Conservation (phyloP, 2,113 vertebrate genomes). For the Haliaeetus leucogaster region DNA sequence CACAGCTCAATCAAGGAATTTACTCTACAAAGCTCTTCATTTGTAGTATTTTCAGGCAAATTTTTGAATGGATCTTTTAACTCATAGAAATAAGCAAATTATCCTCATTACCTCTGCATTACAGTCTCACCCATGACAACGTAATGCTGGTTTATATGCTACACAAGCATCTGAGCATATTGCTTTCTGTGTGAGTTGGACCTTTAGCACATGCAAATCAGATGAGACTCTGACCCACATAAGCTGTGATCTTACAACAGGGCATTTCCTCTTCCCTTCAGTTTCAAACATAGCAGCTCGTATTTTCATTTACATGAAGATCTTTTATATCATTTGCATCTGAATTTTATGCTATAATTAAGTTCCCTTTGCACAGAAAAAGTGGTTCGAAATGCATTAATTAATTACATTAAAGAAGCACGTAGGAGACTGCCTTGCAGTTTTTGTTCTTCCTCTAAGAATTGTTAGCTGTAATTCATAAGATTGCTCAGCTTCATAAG, state of each 20-base stretch:
- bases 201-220: neutral
- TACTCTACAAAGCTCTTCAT: neutral
- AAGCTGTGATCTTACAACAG: neutral
- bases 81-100: neutral
- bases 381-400: neutral
- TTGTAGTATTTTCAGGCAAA: neutral
- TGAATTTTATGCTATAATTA: slow-evolving; percentile 8
- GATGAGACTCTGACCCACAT: neutral
- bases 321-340: neutral
- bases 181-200: neutral
- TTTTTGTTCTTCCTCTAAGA: neutral
- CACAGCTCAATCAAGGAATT: neutral
- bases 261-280: neutral
- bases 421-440: neutral
- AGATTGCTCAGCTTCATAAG: neutral
- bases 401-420: slow-evolving; percentile 40
- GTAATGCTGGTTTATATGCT: neutral
- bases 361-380: neutral
- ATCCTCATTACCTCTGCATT: neutral
- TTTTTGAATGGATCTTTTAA: neutral
- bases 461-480: neutral
- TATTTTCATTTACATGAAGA: neutral
- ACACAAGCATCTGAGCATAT: neutral
- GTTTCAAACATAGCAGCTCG: neutral
- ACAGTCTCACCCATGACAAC: neutral